Conservation (phyloP, 1,140 invertebrate genomes). For the Idris sp. region DNA sequence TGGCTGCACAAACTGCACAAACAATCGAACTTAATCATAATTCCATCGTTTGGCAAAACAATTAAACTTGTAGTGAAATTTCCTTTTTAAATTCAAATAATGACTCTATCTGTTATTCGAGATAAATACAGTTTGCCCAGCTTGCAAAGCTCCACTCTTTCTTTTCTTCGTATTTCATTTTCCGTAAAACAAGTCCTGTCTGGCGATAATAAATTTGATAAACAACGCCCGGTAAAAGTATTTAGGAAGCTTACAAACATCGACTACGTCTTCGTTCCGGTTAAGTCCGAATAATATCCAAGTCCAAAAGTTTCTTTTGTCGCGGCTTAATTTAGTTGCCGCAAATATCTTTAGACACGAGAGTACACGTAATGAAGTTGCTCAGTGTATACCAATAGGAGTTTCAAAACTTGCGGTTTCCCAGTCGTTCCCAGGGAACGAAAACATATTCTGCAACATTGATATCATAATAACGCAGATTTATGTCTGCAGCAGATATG, state of each 20-base stretch:
- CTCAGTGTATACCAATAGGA: slow-evolving; percentile 49
- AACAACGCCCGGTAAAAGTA: slow-evolving; percentile 9
- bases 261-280: slow-evolving; percentile 1
- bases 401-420: slow-evolving; percentile 52
- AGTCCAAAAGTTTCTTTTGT: slow-evolving; percentile 55
- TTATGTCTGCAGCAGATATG: slow-evolving; percentile 43
- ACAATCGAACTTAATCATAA: slow-evolving; percentile 1
- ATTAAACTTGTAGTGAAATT: background rate
- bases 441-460: slow-evolving; percentile 51
- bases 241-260: slow-evolving; percentile 1
- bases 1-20: too few relatives aligned
- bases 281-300: slow-evolving; percentile 27
- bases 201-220: slow-evolving; percentile 40
- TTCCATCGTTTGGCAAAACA: background rate
- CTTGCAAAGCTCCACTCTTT: slow-evolving; percentile 7
- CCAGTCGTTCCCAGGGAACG: slow-evolving; percentile 9
- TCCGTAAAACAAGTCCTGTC: slow-evolving; percentile 8
- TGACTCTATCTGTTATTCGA: slow-evolving; percentile 1
- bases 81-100: slow-evolving; percentile 10
- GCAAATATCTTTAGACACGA: slow-evolving; percentile 50
- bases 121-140: slow-evolving; percentile 10
- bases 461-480: slow-evolving; percentile 48
- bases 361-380: slow-evolving; percentile 49
- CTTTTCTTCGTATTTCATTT: slow-evolving; percentile 1
- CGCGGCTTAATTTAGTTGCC: slow-evolving; percentile 51